A percentile compares a stretch with the other conserved stretches of the same genome.
These are phyloP conservation scores for Pemphredon lugubris DNA, from an alignment of 2,888 invertebrate species.

Conservation along the genomic window DNA sequence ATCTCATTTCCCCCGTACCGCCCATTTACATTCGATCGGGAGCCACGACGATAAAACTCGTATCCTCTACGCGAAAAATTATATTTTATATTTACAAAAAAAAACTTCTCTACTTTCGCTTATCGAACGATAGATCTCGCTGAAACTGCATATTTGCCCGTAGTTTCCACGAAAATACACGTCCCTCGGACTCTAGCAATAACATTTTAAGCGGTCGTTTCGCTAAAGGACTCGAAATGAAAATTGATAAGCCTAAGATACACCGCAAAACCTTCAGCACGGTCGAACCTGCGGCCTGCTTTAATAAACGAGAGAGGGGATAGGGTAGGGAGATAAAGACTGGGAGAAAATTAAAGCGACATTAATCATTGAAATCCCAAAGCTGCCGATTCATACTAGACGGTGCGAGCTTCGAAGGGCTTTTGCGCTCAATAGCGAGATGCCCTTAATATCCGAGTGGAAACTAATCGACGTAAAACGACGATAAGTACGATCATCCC, in stretches of 20 bases:
- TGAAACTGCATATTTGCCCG: neutral
- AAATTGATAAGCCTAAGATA: slow-evolving; percentile 43
- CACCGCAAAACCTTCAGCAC: slow-evolving; percentile 20
- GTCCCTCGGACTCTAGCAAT: neutral
- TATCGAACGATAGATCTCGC: neutral
- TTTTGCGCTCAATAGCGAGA: no score
- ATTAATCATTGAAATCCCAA: slow-evolving; percentile 51
- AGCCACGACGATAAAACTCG: neutral
- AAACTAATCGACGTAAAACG: no score
- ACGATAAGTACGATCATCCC: no score
- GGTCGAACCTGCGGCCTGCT: neutral
- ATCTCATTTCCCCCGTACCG: slow-evolving; percentile 19
- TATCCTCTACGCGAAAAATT: neutral
- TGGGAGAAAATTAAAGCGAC: slow-evolving; percentile 2
- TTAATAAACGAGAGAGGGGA: neutral
- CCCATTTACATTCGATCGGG: slow-evolving; percentile 20
- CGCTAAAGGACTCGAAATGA: slow-evolving; percentile 2
- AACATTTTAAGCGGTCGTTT: neutral
- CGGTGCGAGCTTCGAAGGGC: slow-evolving; percentile 41
- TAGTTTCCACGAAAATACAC: neutral
- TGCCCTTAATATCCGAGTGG: no score
- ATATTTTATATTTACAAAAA: neutral
- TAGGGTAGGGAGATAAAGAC: no score
- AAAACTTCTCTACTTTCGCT: neutral
- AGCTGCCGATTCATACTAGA: slow-evolving; percentile 56